Evolutionary conservation across 2,888 invertebrate genomes (phyloP), one percentile per base, ranked within the genome.

Genomic region (Platycheirus rosarum): DNA sequence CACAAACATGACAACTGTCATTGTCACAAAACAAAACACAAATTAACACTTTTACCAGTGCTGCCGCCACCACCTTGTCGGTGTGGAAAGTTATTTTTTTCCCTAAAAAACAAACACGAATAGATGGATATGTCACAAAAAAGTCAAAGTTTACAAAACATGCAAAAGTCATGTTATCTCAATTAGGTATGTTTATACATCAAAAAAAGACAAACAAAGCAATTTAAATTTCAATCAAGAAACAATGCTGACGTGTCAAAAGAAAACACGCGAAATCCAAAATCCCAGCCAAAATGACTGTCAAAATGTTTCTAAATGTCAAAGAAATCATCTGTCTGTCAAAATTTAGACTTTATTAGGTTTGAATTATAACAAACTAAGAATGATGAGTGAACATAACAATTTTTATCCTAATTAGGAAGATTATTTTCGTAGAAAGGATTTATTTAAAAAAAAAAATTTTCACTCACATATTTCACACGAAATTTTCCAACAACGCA

Each of bases 1-100:
- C 80, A 80, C 70, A 80, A 80, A 80, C 80, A 80, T 80, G 80
- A 80, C 80, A 80, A 71, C 70, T 80, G 80, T 76, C 80, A 71
- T 70, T 80, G 76, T 76, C 66, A 53, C 65, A 76, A 80, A 62
- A 60, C 76, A 80, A 70, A 80, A 32, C 40, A 76, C 51, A 71
- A 76, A 76, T 80, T 80, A 80, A 70, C 80, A 80, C 80, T 80
- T 70, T 44, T 53, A 35, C 40, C 57, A 57, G 40, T 55, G 8
- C 0, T 37, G 37, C 11, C 3, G 8, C 0, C 11, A 11, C 11
- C 3, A 9, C 3, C 11, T 37, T n/a, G 2, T 14, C 8, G 49
- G 11, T 35, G 42, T 8, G 42, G 29, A 40, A 11, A 44, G 26
- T 42, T 18, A n/a, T 44, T 42, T 18, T 16, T 16, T 32, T 32